Percentiles rank a stretch among this genome's conserved stretches.
Evolutionary conservation across 2,888 invertebrate genomes (phyloP).

Genomic region (Eupeodes latifasciatus): DNA sequence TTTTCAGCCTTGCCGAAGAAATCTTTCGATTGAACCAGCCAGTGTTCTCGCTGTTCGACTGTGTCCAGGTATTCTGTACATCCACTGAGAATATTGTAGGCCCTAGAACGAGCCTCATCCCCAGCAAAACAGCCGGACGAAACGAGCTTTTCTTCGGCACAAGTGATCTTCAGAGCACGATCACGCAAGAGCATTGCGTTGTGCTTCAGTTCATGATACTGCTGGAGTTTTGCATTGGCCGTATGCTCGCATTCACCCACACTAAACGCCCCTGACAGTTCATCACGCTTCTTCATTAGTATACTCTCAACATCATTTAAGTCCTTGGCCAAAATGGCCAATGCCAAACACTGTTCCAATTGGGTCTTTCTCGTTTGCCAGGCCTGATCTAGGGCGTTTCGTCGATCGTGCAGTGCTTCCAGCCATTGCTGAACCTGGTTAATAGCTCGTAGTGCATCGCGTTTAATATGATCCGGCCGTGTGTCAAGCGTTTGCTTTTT

Average conservation of each 20-base stretch:
- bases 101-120: slow-evolving; percentile 88
- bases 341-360: slow-evolving; percentile 91
- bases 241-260: slow-evolving; percentile 89
- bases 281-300: slow-evolving; percentile 85
- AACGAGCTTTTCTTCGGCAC: slow-evolving; percentile 90
- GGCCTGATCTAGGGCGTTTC: slow-evolving; percentile 89
- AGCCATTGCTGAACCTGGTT: slow-evolving; percentile 90
- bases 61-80: slow-evolving; percentile 89
- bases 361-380: slow-evolving; percentile 89
- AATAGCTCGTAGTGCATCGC: slow-evolving; percentile 85
- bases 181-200: slow-evolving; percentile 91
- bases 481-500: slow-evolving; percentile 91
- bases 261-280: slow-evolving; percentile 85
- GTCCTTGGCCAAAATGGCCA: slow-evolving; percentile 90
- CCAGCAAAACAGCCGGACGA: slow-evolving; percentile 89
- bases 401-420: slow-evolving; percentile 90
- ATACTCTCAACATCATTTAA: slow-evolving; percentile 87
- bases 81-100: slow-evolving; percentile 88
- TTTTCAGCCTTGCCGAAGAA: slow-evolving; percentile 90
- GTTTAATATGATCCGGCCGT: slow-evolving; percentile 87
- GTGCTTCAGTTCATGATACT: slow-evolving; percentile 88
- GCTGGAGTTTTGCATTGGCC: slow-evolving; percentile 88
- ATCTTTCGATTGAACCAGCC: slow-evolving; percentile 88
- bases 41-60: slow-evolving; percentile 88
- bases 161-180: slow-evolving; percentile 90